Conservation (phyloP, 2,888 invertebrate genomes). For the Margaritifera margaritifera region DNA sequence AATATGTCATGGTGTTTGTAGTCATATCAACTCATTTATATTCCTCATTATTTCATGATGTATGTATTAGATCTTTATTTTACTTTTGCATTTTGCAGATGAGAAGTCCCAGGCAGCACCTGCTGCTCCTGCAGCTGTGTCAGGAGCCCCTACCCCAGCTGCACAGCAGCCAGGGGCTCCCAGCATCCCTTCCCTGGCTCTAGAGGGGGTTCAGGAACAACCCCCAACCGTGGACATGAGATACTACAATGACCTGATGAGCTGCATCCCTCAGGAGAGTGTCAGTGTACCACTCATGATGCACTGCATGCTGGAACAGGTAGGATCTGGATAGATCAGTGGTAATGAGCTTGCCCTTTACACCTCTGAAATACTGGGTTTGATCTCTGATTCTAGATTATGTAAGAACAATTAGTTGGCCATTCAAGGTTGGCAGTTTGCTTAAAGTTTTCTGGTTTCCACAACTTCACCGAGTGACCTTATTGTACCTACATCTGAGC, state of each 20-base stretch:
- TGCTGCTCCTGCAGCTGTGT: conserved; percentile 32
- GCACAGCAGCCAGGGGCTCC: conserved; percentile 32
- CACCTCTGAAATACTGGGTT: no score
- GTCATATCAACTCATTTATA: no score
- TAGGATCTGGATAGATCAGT: conserved; percentile 28
- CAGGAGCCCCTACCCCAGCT: conserved; percentile 43
- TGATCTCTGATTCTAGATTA: no score
- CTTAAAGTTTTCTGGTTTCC: no score
- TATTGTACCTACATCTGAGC: no score
- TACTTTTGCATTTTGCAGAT: conserved; percentile 19
- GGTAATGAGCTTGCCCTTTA: not conserved
- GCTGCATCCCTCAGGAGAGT: conserved; percentile 69
- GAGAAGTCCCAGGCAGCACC: conserved; percentile 22
- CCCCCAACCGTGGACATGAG: conserved; percentile 65
- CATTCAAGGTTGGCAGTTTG: no score
- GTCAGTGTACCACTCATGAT: conserved; percentile 68
- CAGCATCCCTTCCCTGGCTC: conserved; percentile 42
- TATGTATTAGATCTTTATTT: not conserved
- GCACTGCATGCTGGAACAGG: conserved; percentile 72
- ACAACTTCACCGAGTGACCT: no score
- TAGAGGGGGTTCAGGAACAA: conserved; percentile 33
- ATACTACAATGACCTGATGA: conserved; percentile 71
- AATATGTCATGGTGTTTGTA: no score
- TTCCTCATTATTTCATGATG: not conserved
- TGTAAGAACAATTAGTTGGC: no score